Evolutionary conservation across 2,113 vertebrate species (phyloP).

Genomic region (Corythornis cristatus): DNA sequence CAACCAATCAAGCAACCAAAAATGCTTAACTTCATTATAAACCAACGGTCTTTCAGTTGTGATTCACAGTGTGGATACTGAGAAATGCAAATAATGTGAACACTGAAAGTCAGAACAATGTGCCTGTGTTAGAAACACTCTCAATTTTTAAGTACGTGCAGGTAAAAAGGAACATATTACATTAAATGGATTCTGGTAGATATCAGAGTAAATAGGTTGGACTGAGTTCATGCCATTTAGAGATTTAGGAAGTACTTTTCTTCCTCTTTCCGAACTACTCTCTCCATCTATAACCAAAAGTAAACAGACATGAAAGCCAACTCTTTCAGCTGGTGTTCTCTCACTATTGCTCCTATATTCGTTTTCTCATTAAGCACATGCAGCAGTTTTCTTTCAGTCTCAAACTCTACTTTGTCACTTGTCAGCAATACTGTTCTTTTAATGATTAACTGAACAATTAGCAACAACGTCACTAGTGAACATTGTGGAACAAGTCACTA

Average conservation of each 20-base stretch:
- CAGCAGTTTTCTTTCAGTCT: slow-evolving; percentile 8
- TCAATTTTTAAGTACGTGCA: slow-evolving; percentile 38
- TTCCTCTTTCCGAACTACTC: not conserved
- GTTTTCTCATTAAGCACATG: not conserved
- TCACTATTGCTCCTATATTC: not conserved
- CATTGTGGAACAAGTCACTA: not conserved
- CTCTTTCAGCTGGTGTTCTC: not conserved
- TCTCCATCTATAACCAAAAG: not conserved
- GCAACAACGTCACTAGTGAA: not conserved
- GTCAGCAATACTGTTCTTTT: not conserved
- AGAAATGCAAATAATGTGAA: not conserved
- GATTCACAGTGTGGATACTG: not conserved
- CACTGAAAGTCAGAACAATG: slow-evolving; percentile 26
- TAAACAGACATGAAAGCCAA: not conserved
- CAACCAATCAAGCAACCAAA: not conserved
- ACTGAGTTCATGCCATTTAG: not conserved
- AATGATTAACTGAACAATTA: slow-evolving; percentile 45
- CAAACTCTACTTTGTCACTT: not conserved
- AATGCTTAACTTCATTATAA: not conserved
- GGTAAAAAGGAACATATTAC: not conserved
- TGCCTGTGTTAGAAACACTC: slow-evolving; percentile 16
- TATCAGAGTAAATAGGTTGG: not conserved
- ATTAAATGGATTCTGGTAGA: not conserved
- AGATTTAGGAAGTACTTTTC: not conserved
- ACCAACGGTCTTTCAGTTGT: not conserved